Percentiles rank a stretch among this genome's conserved stretches.
These are phyloP conservation scores for Trachops cirrhosus DNA, from an alignment of 2,797 vertebrate genomes.

Conservation along the genomic window DNA sequence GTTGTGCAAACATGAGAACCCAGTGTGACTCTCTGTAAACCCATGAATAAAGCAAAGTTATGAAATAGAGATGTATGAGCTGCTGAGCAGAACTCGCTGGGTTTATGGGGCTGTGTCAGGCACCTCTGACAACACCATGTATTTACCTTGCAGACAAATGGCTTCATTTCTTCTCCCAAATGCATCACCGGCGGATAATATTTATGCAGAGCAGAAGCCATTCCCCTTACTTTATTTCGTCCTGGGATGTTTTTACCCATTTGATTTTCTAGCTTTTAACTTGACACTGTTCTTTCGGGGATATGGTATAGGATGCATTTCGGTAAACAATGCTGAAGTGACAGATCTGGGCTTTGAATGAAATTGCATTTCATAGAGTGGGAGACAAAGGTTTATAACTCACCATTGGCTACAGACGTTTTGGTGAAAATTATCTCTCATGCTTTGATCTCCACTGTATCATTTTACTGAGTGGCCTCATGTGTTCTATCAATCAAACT, in stretches of 20 bases:
- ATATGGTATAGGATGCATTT: constrained; percentile 70
- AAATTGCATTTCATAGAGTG: constrained; percentile 85
- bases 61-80: constrained; percentile 56
- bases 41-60: constrained; percentile 50
- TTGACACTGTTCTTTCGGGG: constrained; percentile 74
- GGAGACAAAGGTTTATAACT: constrained; percentile 85
- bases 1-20: background rate
- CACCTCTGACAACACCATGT: constrained; percentile 42
- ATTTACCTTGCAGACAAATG: constrained; percentile 73
- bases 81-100: background rate
- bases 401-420: constrained; percentile 78
- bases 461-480: constrained; percentile 82
- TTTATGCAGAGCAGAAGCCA: constrained; percentile 71
- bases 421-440: constrained; percentile 82
- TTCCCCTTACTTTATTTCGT: constrained; percentile 65
- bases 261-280: constrained; percentile 79
- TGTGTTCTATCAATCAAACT: constrained; percentile 83
- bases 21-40: constrained; percentile 44
- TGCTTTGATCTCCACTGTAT: constrained; percentile 83
- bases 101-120: constrained; percentile 32
- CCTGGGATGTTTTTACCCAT: constrained; percentile 64
- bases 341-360: constrained; percentile 85
- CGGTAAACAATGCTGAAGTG: constrained; percentile 84
- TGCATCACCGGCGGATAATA: constrained; percentile 64
- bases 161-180: constrained; percentile 58